Evolutionary conservation across 2,797 vertebrate genomes (phyloP).

Genomic region (Distichodus sexfasciatus): DNA sequence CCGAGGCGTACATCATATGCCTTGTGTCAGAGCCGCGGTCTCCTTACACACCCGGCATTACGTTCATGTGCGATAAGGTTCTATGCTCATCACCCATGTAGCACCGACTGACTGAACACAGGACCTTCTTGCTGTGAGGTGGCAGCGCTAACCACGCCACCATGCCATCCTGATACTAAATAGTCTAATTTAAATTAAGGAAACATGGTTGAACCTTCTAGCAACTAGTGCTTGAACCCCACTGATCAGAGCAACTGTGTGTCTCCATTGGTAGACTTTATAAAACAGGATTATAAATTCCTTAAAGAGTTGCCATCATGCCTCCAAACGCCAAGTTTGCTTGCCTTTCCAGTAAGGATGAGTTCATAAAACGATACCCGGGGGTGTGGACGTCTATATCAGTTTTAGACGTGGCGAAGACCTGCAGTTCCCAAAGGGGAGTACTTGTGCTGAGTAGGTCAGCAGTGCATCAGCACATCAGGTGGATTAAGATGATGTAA

Average conservation of each 20-base stretch:
- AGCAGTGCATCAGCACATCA: slow-evolving; percentile 4
- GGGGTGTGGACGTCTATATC: neutral
- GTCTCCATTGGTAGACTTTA: too few species aligned
- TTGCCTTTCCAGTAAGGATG: neutral
- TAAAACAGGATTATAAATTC: too few species aligned
- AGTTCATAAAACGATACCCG: neutral
- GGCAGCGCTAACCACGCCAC: too few species aligned
- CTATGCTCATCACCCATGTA: too few species aligned
- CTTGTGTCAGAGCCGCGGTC: neutral
- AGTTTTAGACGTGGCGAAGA: neutral
- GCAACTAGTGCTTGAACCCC: too few species aligned
- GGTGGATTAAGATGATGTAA: slow-evolving; percentile 37
- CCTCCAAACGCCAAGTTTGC: neutral
- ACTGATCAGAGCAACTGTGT: too few species aligned
- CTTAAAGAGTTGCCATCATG: neutral
- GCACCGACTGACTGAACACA: too few species aligned
- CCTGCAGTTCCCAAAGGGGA: slow-evolving; percentile 7
- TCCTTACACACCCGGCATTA: slow-evolving; percentile 17
- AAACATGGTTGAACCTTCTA: too few species aligned
- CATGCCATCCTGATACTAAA: too few species aligned
- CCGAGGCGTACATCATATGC: slow-evolving; percentile 19
- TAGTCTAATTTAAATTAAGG: too few species aligned
- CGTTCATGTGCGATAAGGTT: slow-evolving; percentile 19
- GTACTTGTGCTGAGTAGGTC: slow-evolving; percentile 24
- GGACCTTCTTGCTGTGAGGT: too few species aligned